phyloP scores from a whole-genome alignment of 2,113 vertebrate genomes.

The Myanophis thanlyinensis region DNA sequence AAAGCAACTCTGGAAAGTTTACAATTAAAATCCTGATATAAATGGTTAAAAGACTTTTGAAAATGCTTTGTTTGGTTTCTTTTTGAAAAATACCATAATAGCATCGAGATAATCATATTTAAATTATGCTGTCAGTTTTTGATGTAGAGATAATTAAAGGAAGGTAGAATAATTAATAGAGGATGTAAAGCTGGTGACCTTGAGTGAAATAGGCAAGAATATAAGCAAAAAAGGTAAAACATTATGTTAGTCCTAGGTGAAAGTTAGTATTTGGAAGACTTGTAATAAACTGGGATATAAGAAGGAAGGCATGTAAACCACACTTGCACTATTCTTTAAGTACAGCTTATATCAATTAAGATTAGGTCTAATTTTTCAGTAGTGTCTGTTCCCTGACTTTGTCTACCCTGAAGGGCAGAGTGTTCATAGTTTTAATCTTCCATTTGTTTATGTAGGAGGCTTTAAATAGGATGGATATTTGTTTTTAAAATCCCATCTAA shows the following conservation, averaged over 20 bases:
- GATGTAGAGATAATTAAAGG: neutral
- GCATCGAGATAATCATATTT: neutral
- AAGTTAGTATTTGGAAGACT: no score
- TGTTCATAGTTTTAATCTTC: neutral
- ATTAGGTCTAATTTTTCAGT: neutral
- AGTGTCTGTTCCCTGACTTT: neutral
- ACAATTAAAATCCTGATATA: neutral
- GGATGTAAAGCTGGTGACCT: neutral
- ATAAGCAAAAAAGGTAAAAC: neutral
- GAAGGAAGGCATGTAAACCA: no score
- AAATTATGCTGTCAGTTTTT: neutral
- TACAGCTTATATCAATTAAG: neutral
- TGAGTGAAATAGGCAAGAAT: neutral
- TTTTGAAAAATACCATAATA: neutral
- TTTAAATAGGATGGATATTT: neutral
- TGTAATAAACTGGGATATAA: no score
- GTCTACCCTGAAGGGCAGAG: neutral
- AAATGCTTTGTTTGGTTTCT: neutral
- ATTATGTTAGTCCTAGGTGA: neutral
- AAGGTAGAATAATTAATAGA: neutral
- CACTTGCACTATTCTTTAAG: no score
- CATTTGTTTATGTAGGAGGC: neutral
- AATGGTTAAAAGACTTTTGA: neutral
- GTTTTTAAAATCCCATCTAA: neutral
- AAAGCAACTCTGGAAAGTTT: no score